A percentile compares a stretch with the other conserved stretches of the same genome.
These are phyloP conservation scores for Aphelenchoides bicaudatus DNA, from an alignment of 2,888 invertebrate species.

Conservation along the genomic window DNA sequence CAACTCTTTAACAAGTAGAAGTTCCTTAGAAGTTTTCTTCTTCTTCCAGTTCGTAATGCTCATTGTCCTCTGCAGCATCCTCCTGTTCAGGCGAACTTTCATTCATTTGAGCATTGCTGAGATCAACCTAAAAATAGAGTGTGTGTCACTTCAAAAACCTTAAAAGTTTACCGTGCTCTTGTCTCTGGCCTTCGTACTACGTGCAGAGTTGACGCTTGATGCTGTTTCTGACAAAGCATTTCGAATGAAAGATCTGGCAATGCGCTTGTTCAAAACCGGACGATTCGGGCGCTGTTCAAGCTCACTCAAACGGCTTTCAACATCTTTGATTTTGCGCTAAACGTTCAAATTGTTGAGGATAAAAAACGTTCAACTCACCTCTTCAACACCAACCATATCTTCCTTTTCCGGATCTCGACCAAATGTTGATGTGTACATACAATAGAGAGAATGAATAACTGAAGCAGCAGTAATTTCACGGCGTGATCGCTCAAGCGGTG, in stretches of 20 bases:
- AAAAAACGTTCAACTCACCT: slow-evolving; percentile 4
- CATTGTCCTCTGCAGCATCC: neutral
- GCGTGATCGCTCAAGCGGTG: neutral
- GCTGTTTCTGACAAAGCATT: too few relatives aligned
- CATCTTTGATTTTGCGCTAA: slow-evolving; percentile 15
- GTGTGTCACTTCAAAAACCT: neutral
- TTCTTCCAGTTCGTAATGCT: neutral
- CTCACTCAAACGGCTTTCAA: slow-evolving; percentile 14
- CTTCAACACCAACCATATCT: slow-evolving; percentile 8
- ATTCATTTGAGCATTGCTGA: neutral
- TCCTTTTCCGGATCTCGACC: slow-evolving; percentile 11
- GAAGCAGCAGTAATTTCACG: neutral
- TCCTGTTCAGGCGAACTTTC: neutral
- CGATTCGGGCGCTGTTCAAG: slow-evolving; percentile 15
- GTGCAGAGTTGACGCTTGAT: too few relatives aligned
- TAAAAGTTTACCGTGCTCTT: neutral
- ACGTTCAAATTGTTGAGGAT: neutral
- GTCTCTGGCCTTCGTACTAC: neutral
- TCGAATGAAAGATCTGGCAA: slow-evolving; percentile 23
- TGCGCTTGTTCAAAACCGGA: slow-evolving; percentile 17
- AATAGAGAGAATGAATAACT: slow-evolving; percentile 8
- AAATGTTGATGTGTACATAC: neutral
- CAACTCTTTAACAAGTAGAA: neutral
- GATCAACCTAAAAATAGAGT: neutral
- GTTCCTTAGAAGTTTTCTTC: too few relatives aligned